phyloP scores from a whole-genome alignment of 2,797 vertebrate genomes.

The Pangasius macronema region DNA sequence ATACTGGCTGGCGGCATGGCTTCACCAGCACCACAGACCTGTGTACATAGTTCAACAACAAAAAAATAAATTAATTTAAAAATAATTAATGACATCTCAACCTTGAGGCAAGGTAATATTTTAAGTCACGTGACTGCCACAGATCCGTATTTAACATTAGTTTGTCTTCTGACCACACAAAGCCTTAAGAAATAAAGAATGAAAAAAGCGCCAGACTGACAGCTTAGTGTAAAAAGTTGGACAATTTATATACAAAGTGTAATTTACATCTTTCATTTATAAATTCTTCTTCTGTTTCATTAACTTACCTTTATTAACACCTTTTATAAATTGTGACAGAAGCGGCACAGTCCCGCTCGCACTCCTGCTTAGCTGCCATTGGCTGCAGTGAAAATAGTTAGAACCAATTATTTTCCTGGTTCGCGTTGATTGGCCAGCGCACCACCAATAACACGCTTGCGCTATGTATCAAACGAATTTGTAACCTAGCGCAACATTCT shows the following conservation, averaged over 20 bases:
- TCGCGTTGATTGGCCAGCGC: constrained; percentile 1
- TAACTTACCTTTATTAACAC: constrained; percentile 1
- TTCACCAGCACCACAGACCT: constrained; percentile 5
- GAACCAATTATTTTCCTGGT: constrained; percentile 15
- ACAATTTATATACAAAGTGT: not conserved
- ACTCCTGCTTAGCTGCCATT: not conserved
- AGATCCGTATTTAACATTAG: not conserved
- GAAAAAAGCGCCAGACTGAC: not conserved
- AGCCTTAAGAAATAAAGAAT: not conserved
- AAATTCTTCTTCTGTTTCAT: not conserved
- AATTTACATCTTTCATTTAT: not conserved
- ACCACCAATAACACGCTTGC: not conserved
- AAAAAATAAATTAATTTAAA: not conserved
- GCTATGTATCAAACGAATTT: not conserved
- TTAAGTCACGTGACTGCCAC: not conserved
- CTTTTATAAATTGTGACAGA: not conserved
- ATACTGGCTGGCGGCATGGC: not conserved
- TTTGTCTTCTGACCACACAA: not conserved
- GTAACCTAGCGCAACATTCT: not conserved
- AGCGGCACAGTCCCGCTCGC: not conserved
- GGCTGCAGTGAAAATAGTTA: not conserved
- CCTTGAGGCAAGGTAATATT: not conserved
- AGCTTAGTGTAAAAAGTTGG: not conserved
- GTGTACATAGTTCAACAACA: not conserved
- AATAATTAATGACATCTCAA: not conserved